Evolutionary conservation across 1,140 invertebrate species (phyloP).

Genomic region (Aradophagus sp.): DNA sequence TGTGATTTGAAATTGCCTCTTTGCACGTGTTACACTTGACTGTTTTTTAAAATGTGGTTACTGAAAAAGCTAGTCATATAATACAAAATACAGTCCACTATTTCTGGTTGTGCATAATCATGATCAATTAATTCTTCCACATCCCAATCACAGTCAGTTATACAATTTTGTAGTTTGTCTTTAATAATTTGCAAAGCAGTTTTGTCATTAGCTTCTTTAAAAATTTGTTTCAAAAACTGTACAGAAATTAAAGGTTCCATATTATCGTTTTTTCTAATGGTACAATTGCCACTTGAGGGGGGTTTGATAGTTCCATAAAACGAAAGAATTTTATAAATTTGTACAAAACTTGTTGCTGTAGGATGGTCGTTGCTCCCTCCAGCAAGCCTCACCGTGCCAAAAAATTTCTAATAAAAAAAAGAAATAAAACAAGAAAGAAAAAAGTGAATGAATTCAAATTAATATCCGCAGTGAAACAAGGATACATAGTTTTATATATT

Average conservation of each 20-base stretch:
- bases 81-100: conserved; percentile 11
- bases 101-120: conserved; percentile 17
- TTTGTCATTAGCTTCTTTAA: conserved; percentile 1
- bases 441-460: no score
- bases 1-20: conserved; percentile 8
- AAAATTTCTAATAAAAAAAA: conserved; percentile 3
- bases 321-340: conserved; percentile 6
- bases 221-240: conserved; percentile 3
- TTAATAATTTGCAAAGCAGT: conserved; percentile 8
- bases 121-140: conserved; percentile 10
- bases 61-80: conserved; percentile 7
- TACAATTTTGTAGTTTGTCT: conserved; percentile 10
- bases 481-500: no score
- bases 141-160: conserved; percentile 7
- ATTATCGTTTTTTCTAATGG: not conserved
- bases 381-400: conserved; percentile 3
- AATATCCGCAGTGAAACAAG: no score
- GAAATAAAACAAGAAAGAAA: not conserved
- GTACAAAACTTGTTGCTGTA: not conserved
- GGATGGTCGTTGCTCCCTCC: conserved; percentile 9
- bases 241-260: conserved; percentile 2
- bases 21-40: conserved; percentile 8
- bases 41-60: conserved; percentile 1
- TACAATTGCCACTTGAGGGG: conserved; percentile 10
- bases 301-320: conserved; percentile 7